Evolutionary conservation across 1,140 invertebrate genomes (phyloP), one percentile per base, ranked within the genome.

Genomic region (Aphelinus atriplicis): DNA sequence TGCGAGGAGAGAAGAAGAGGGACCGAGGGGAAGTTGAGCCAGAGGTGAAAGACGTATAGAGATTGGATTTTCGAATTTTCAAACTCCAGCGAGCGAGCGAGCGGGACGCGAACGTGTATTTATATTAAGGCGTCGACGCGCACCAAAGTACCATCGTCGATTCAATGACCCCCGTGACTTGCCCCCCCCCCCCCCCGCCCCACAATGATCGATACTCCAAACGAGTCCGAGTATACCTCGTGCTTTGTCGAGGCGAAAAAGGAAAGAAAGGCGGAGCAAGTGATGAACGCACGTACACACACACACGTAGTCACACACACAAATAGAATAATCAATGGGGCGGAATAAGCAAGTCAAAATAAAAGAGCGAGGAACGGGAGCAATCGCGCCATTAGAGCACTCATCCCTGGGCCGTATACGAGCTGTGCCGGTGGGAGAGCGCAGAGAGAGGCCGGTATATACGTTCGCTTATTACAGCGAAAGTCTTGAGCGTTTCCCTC

Each of bases 1-100:
- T 77, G 73, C 78, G 74, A 76, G 61, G 73, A 75, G 73, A 74
- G 60, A 71, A 75, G 46, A 56, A 7, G 4, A 1, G 26, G 2
- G 26, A 10, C 4, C 5, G 60, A 65, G 4, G 43, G 45, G 43
- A 55, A 62, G 9, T 26, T 26, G 26, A 26, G 51, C 51, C 9
- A 9, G 9, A 9, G 51, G 9, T 9, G 9, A 53, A 57, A 53
- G 9, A 60, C 1, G 3, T 26, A 26, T 42, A 2, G 6, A 62
- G 26, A 74, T 6, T 3, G 46, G 26, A 57, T 58, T 73, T 66
- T 60, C 51, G 7, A 64, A 67, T 64, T 72, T 71, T 64, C 61
- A 47, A 9, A 1, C 42, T 3, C 53, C 26, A 26, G 26, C 26
- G 26, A 26, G 26, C 26, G 26, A 26, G 26, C 26, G 26, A 26